phyloP scores from a whole-genome alignment of 2,797 vertebrate genomes.

The Emys orbicularis region DNA sequence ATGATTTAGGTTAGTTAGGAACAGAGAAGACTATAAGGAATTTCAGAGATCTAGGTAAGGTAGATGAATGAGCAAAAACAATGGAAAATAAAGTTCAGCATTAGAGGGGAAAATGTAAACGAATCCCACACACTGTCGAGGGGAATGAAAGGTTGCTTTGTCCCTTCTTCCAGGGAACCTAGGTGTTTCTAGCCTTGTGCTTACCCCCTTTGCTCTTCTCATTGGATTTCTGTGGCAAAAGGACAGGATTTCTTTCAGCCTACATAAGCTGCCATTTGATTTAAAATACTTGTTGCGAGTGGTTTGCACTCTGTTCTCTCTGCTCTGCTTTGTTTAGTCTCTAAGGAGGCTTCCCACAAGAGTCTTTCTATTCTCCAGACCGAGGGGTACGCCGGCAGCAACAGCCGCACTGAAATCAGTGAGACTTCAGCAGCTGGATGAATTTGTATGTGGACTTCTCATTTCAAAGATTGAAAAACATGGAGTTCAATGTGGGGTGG shows the following conservation, averaged over 20 bases:
- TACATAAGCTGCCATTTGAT: neutral
- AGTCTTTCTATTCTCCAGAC: neutral
- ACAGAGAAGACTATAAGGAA: neutral
- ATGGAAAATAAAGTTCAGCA: neutral
- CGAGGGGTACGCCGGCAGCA: neutral
- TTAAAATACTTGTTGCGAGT: neutral
- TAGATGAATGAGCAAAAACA: neutral
- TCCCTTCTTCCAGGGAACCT: neutral
- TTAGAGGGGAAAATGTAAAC: neutral
- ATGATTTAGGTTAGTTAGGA: neutral
- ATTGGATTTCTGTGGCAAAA: neutral
- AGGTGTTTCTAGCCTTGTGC: neutral
- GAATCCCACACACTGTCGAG: neutral
- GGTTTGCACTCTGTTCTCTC: neutral
- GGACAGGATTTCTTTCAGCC: neutral
- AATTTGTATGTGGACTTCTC: fast-evolving
- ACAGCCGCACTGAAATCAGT: neutral
- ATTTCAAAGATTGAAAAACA: neutral
- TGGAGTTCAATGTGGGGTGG: fast-evolving
- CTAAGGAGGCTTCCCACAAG: neutral
- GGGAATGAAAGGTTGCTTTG: neutral
- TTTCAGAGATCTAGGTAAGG: neutral
- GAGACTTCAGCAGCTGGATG: neutral
- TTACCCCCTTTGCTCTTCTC: neutral
- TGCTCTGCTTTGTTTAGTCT: neutral